phyloP scores from a whole-genome alignment of 2,113 vertebrate genomes.

The Corythoichthys haematopterus region DNA sequence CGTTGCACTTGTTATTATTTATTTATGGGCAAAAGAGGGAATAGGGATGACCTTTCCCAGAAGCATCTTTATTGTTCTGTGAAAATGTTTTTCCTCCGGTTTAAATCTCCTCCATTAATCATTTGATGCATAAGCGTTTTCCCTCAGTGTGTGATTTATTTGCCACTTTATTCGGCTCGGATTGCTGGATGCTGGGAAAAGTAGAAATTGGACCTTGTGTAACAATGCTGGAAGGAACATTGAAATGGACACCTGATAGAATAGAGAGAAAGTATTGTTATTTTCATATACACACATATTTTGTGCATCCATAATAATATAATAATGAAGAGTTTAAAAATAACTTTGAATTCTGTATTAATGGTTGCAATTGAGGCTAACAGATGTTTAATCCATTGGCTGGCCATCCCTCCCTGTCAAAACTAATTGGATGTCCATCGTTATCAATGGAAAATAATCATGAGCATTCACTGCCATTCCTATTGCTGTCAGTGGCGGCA shows the following conservation, averaged over 20 bases:
- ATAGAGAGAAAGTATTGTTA: neutral
- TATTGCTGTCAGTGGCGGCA: too few species aligned
- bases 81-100: constrained; percentile 14
- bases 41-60: constrained; percentile 25
- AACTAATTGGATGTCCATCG: too few species aligned
- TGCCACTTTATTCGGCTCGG: neutral
- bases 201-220: neutral
- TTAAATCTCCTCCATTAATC: neutral
- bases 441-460: too few species aligned
- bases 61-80: constrained; percentile 21
- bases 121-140: constrained; percentile 3
- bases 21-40: constrained; percentile 31
- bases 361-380: too few species aligned
- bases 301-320: too few species aligned
- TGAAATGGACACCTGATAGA: neutral
- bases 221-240: neutral
- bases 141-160: neutral
- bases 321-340: too few species aligned
- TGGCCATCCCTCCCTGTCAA: too few species aligned
- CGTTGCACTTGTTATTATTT: constrained; percentile 24
- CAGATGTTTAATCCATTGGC: too few species aligned
- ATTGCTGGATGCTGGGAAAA: neutral
- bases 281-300: neutral
- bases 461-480: too few species aligned
- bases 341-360: too few species aligned